Percentiles rank a stretch among this genome's conserved stretches.
Conservation (phyloP, 2,113 vertebrate species). For the Grammomys dolichurus region DNA sequence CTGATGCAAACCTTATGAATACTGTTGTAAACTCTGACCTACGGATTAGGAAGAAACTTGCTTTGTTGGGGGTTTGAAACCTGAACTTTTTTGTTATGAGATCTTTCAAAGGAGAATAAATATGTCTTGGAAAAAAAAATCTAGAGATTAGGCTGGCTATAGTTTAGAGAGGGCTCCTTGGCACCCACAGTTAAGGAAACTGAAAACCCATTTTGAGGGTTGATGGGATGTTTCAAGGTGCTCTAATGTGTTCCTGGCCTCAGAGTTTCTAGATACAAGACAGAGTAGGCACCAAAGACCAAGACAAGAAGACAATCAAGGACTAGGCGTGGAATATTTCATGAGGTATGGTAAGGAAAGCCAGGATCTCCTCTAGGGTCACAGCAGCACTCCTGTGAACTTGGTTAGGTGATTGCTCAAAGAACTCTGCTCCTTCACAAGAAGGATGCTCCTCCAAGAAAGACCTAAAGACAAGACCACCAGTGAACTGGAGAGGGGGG, state of each 20-base stretch:
- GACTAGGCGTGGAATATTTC: neutral
- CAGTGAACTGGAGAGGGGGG: neutral
- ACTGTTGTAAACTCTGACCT: conserved; percentile 54
- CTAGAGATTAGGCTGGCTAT: conserved; percentile 24
- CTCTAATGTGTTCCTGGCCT: conserved; percentile 40
- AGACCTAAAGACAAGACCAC: neutral
- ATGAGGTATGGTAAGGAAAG: neutral
- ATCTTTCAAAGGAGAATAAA: conserved; percentile 49
- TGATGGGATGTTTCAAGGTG: neutral
- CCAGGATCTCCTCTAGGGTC: conserved; percentile 27
- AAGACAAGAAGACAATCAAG: conserved; percentile 22
- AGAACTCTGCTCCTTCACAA: neutral
- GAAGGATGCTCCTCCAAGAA: neutral
- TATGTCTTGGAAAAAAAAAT: conserved; percentile 67
- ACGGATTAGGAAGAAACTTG: conserved; percentile 56
- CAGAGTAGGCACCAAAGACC: neutral
- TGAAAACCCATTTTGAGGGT: neutral
- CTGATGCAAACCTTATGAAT: conserved; percentile 55
- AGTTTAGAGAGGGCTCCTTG: conserved; percentile 10
- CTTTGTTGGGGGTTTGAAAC: conserved; percentile 53
- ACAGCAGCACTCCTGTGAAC: neutral
- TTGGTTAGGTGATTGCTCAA: neutral
- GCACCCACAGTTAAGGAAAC: conserved; percentile 18
- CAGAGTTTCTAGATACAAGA: neutral
- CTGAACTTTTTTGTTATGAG: conserved; percentile 70